phyloP scores from a whole-genome alignment of 2,888 invertebrate genomes.

The Tryphoninae sp. region DNA sequence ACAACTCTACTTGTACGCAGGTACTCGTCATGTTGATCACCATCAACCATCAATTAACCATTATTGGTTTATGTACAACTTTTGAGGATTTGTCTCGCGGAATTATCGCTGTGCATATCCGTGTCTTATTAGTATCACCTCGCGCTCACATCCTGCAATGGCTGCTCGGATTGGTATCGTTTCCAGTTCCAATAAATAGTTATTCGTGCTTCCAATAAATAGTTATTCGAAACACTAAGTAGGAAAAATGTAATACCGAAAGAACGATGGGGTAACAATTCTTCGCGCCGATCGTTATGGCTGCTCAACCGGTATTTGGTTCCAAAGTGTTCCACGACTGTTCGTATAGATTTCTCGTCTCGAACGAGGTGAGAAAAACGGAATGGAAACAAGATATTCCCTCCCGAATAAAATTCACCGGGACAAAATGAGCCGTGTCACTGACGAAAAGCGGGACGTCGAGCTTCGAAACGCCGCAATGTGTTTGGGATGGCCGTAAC shows the following conservation, averaged over 20 bases:
- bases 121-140: not conserved
- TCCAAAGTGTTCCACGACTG: slow-evolving; percentile 34
- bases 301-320: not conserved
- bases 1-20: slow-evolving; percentile 55
- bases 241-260: slow-evolving; percentile 19
- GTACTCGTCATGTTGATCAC: slow-evolving; percentile 21
- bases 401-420: too few relatives aligned
- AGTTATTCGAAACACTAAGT: not conserved
- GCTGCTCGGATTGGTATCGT: not conserved
- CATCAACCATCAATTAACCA: slow-evolving; percentile 46
- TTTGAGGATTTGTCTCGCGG: slow-evolving; percentile 2
- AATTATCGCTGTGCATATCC: not conserved
- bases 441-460: too few relatives aligned
- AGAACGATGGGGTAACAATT: not conserved
- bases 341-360: slow-evolving; percentile 1
- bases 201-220: too few relatives aligned
- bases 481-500: slow-evolving; percentile 11
- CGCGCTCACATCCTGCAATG: not conserved
- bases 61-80: slow-evolving; percentile 55
- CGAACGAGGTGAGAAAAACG: not conserved
- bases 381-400: too few relatives aligned
- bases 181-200: not conserved
- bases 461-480: not conserved
- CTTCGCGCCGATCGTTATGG: not conserved
- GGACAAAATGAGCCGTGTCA: too few relatives aligned